Percentiles rank a stretch among this genome's conserved stretches.
phyloP scores from a whole-genome alignment of 2,113 vertebrate species.

The Platysteira castanea region DNA sequence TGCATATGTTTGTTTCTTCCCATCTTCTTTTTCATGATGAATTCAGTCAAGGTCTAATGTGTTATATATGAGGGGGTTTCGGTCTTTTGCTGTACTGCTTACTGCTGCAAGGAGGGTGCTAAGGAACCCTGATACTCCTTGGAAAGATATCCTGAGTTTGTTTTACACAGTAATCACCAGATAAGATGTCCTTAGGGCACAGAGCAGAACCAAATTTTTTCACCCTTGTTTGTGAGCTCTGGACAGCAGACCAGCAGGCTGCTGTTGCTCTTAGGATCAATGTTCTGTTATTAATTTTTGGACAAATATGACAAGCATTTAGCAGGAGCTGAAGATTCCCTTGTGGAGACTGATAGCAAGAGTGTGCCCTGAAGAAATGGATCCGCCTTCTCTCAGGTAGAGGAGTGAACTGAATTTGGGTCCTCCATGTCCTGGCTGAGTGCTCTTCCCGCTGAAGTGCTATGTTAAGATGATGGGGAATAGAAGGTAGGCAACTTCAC shows the following conservation, averaged over 20 bases:
- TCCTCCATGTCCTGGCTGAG: neutral
- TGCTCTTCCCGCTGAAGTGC: neutral
- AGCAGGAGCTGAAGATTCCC: neutral
- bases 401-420: neutral
- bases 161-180: neutral
- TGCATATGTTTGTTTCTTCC: neutral
- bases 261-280: neutral
- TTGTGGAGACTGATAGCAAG: neutral
- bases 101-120: neutral
- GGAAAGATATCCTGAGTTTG: neutral
- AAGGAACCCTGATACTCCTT: neutral
- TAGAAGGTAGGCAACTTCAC: neutral
- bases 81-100: neutral
- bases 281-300: neutral
- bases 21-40: neutral
- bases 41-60: neutral
- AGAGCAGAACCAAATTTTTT: neutral
- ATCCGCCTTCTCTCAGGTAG: neutral
- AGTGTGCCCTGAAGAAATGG: neutral
- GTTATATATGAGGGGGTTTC: neutral
- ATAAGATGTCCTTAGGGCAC: neutral
- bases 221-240: neutral
- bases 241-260: neutral
- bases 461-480: neutral
- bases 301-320: neutral